These are phyloP conservation scores for Rhincodon typus DNA, from an alignment of 2,797 vertebrate species.

Conservation along the genomic window DNA sequence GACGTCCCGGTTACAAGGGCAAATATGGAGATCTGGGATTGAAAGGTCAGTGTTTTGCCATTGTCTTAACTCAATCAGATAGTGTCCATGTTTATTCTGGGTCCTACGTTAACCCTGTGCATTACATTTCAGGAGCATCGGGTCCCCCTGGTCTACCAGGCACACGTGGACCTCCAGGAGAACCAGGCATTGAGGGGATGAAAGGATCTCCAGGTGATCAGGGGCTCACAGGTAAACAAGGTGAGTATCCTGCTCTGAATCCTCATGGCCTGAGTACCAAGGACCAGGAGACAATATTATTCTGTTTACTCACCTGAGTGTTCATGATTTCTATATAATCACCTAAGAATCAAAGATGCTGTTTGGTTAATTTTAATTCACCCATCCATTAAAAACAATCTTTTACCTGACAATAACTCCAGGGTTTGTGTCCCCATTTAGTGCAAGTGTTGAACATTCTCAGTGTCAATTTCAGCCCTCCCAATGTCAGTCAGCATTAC, in stretches of 20 bases:
- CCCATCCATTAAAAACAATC: neutral
- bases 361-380: neutral
- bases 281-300: neutral
- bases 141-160: conserved; percentile 69
- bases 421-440: neutral
- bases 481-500: neutral
- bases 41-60: conserved; percentile 57
- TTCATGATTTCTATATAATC: neutral
- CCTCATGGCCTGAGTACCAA: neutral
- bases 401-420: neutral
- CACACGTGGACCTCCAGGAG: conserved; percentile 57
- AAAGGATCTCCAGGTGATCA: conserved; percentile 64
- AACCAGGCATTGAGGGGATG: conserved; percentile 55
- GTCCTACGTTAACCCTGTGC: no score
- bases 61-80: neutral
- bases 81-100: neutral
- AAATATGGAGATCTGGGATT: conserved; percentile 60
- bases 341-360: neutral
- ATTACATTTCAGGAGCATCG: neutral
- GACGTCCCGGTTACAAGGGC: conserved; percentile 72
- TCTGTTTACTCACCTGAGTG: neutral
- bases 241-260: conserved; percentile 50
- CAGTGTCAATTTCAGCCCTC: neutral
- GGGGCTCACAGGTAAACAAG: conserved; percentile 70
- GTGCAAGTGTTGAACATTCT: neutral